Base-by-base conservation (phyloP, 2,113 vertebrate species). In the Brachypteracias leptosomus region DNA sequence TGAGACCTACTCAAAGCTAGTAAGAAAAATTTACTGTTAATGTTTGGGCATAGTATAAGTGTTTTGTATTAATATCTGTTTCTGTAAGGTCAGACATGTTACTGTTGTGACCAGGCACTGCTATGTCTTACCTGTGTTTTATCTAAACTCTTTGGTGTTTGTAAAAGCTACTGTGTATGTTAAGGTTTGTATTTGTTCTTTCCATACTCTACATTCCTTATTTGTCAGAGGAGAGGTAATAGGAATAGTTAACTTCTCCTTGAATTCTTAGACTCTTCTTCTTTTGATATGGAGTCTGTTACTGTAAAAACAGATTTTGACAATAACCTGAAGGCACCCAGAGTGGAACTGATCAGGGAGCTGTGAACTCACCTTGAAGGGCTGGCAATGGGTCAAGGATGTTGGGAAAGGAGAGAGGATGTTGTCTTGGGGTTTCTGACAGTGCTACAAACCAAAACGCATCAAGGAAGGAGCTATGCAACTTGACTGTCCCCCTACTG, bases 401-500 rank as follows among this genome's bases (percentile, higher is more conserved):
- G 7, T 67, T 49, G 42, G 20, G n/a, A 47, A 78, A 67, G 47
- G 9, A 38, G n/a, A 85, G 11, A 6, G 28, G 9, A 20, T 44
- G 6, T 38, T 35, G 73, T 81, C 51, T 49, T 38, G 36, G 52
- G 38, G 67, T 57, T 79, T 80, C 79, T 85, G 44, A 10, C 20
- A 79, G 24, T 44, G 10, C 38, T 76, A 15, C 33, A 85, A 76
- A 79, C 17, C 21, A 59, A 71, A 89, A 62, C 0, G 1, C 7
- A 2, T 44, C 18, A 29, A 61, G 28, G 40, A 40, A 63, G 28
- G 21, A 46, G 11, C 31, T 63, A 35, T 18, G 8, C 52, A 51
- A 10, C 2, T 59, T 26, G 20, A 5, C 26, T 2, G 2, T 22
- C 13, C 35, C 5, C 18, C 11, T 80, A 0, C 13, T 79, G 44